A percentile compares a stretch with the other conserved stretches of the same genome.
phyloP scores from a whole-genome alignment of 2,113 vertebrate genomes.

The Rana temporaria region DNA sequence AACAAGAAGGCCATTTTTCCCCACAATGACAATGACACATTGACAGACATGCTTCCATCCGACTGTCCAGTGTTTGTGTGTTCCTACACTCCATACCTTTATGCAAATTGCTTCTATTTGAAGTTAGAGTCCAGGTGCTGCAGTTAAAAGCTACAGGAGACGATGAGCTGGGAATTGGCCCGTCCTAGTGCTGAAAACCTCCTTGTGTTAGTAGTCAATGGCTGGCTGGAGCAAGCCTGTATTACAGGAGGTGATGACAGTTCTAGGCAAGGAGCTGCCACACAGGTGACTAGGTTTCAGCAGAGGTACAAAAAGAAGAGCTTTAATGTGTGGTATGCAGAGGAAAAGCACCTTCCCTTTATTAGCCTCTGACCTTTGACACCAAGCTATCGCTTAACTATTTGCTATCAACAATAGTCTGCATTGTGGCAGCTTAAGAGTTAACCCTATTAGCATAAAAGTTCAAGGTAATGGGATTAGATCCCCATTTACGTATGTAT shows the following conservation, averaged over 20 bases:
- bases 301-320: conserved; percentile 57
- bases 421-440: conserved; percentile 10
- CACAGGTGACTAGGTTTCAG: conserved; percentile 72
- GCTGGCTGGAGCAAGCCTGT: conserved; percentile 59
- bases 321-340: conserved; percentile 62
- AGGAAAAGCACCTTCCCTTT: conserved; percentile 63
- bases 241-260: conserved; percentile 83
- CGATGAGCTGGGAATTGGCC: conserved; percentile 56
- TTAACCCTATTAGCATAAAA: neutral
- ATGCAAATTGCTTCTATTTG: conserved; percentile 1
- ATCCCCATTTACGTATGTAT: too few species aligned
- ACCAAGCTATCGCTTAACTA: conserved; percentile 20
- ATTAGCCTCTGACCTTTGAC: conserved; percentile 64
- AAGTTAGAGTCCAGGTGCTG: conserved; percentile 48
- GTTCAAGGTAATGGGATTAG: neutral
- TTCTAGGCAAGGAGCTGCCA: conserved; percentile 63
- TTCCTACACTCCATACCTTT: conserved; percentile 30
- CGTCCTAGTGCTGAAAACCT: conserved; percentile 69
- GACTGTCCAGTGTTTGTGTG: conserved; percentile 60
- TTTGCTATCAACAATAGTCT: neutral
- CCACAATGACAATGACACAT: conserved; percentile 54
- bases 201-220: conserved; percentile 67
- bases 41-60: conserved; percentile 57
- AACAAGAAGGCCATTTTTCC: conserved; percentile 53
- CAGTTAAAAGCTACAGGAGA: neutral